Base-by-base conservation (phyloP, 2,797 vertebrate genomes). In the Karalla daura region DNA sequence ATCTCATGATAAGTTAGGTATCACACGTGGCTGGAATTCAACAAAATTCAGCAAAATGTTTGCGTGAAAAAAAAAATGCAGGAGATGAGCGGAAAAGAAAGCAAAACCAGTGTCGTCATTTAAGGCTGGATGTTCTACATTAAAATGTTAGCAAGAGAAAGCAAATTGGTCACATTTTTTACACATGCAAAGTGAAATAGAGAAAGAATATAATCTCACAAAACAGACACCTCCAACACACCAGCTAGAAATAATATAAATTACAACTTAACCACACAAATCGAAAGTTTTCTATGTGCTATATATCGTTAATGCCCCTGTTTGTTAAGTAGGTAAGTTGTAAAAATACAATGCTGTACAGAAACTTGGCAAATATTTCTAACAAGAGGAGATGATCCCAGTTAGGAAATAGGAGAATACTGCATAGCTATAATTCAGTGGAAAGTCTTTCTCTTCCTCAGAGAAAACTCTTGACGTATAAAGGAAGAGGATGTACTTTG, bases 91-190 rank as follows among this genome's bases (percentile, higher is more conserved):
- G 58, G 37, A 74, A 74, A 76, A 41, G 71, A 72, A 76, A 67
- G 35, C 11, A 32, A 68, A 27, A 51, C 21, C 17, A 37, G 23
- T 58, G 9, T 30, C 15, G 47, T 74, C 4, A 47, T 74, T 88
- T 86, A 88, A 89, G 88, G 85, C 86, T 82, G 80, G 49, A 61
- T 53, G 68, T 70, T 50, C 68, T 77, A 63, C 23, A 56, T 59
- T 37, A 43, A 61, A 9, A 0, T 54, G 11, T 45, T 47, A 62
- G n/a, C 21, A 60, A 40, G 51, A 69, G 60, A 40, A 55, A 71
- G 3, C 23, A 60, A n/a, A 47, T 65, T 18, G 56, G 15, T 59
- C 6, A 28, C 24, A 43, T 44, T 66, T 65, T 49, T 14, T 21
- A 70, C 21, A 56, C 59, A 68, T 69, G 46, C 63, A 81, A 70